Evolutionary conservation across 2,888 invertebrate species (phyloP), one percentile per base, ranked within the genome.

Genomic region (Cephus runcator): DNA sequence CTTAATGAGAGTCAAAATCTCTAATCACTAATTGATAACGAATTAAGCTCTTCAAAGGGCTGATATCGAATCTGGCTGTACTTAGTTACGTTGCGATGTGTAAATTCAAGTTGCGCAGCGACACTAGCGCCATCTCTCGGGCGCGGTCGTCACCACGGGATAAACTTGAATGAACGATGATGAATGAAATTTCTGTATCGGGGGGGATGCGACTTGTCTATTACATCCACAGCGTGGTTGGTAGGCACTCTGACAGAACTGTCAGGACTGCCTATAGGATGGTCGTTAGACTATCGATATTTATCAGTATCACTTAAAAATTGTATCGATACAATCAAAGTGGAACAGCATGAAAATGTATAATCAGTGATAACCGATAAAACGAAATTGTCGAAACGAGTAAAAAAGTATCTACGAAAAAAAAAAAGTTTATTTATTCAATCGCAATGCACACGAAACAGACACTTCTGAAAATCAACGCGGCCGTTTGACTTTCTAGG

Each of bases 41-140:
- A 31, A 71, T 71, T 31, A 31, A 31, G 11, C 71, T 12, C 12
- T 15, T 15, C 34, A 31, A n/a, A 75, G 11, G 71, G 69, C 71
- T 76, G 34, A 75, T 69, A 71, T 69, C 36, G 71, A 71, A n/a
- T 73, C 75, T 77, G 34, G 34, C 40, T 69, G 71, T 77, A 56
- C 23, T 77, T 77, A n/a, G 75, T 75, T 77, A 69, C 69, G 36
- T 56, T 34, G 12, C 71, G 71, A 31, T 71, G 15, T 69, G 71
- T 56, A 69, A 30, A 69, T 40, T 11, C 15, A 69, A 75, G 69
- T 74, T 77, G 78, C 78, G 78, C 78, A 78, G 78, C 78, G 76
- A 36, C 73, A 11, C 69, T 34, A n/a, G n/a, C 73, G 73, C 76
- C 78, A 78, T 78, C 78, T 76, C 71, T 73, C 69, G 73, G 71